These are phyloP conservation scores for Riparia riparia DNA, from an alignment of 2,113 vertebrate species.

Conservation along the genomic window DNA sequence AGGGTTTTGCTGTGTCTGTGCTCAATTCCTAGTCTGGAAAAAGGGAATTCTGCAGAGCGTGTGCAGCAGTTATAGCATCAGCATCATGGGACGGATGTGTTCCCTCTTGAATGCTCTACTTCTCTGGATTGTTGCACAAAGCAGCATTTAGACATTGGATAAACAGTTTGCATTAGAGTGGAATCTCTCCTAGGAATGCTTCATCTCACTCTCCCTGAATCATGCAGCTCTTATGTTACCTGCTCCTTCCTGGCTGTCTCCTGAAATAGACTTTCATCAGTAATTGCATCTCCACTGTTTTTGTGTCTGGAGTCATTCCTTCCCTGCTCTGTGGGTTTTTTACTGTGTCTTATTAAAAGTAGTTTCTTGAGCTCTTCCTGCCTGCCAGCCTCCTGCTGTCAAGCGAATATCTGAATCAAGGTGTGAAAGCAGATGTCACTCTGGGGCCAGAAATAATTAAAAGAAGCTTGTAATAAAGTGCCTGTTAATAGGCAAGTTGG, in stretches of 20 bases:
- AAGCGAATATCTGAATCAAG: background rate
- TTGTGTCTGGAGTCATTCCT: background rate
- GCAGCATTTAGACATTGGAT: background rate
- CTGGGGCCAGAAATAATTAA: background rate
- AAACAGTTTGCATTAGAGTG: background rate
- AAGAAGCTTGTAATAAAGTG: background rate
- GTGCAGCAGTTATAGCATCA: background rate
- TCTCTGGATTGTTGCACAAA: background rate
- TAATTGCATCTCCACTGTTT: background rate
- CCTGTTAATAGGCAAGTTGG: background rate
- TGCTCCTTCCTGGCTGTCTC: background rate
- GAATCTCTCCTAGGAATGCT: background rate
- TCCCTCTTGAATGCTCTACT: background rate
- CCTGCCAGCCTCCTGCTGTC: background rate
- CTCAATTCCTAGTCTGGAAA: background rate
- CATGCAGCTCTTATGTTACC: background rate
- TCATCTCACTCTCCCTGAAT: background rate
- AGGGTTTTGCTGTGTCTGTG: background rate
- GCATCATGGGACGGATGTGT: rapidly evolving
- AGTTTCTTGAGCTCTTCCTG: background rate
- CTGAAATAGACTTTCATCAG: background rate
- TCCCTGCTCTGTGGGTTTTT: background rate
- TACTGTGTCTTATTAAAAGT: background rate
- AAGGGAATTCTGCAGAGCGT: background rate
- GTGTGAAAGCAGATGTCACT: background rate